A percentile compares a stretch with the other conserved stretches of the same genome.
Conservation (phyloP, 2,113 vertebrate genomes). For the Sardina pilchardus region DNA sequence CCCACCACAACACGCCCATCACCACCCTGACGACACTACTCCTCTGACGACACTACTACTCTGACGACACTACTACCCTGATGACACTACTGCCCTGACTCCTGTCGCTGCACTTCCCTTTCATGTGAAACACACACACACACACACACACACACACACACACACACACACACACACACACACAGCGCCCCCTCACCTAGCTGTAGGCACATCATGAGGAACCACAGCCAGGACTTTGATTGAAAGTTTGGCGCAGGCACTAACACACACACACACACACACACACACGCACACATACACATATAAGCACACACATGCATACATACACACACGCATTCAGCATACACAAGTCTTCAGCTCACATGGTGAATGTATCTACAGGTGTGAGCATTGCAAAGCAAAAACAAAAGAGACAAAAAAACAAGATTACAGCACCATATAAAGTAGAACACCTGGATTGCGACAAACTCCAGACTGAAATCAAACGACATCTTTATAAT, state of each 20-base stretch:
- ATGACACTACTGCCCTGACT: neutral
- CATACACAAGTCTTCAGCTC: slow-evolving; percentile 50
- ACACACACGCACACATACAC: neutral
- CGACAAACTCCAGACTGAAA: neutral
- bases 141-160: neutral
- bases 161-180: neutral
- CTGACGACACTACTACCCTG: slow-evolving; percentile 26
- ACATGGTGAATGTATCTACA: slow-evolving; percentile 71
- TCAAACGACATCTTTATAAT: neutral
- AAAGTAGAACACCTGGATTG: slow-evolving; percentile 44
- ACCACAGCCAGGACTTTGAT: slow-evolving; percentile 1
- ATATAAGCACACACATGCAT: neutral
- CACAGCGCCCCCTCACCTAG: neutral
- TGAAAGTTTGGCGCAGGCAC: neutral
- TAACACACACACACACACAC: neutral
- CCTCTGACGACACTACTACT: slow-evolving; percentile 19
- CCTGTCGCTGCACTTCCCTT: neutral
- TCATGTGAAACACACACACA: slow-evolving; percentile 5
- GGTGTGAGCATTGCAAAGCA: slow-evolving; percentile 60
- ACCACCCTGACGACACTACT: slow-evolving; percentile 30
- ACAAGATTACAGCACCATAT: slow-evolving; percentile 53
- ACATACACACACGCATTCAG: neutral
- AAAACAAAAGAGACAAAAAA: slow-evolving; percentile 38
- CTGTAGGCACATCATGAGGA: neutral
- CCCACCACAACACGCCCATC: slow-evolving; percentile 29